phyloP scores from a whole-genome alignment of 2,113 vertebrate genomes.

The Cinclus mexicanus region DNA sequence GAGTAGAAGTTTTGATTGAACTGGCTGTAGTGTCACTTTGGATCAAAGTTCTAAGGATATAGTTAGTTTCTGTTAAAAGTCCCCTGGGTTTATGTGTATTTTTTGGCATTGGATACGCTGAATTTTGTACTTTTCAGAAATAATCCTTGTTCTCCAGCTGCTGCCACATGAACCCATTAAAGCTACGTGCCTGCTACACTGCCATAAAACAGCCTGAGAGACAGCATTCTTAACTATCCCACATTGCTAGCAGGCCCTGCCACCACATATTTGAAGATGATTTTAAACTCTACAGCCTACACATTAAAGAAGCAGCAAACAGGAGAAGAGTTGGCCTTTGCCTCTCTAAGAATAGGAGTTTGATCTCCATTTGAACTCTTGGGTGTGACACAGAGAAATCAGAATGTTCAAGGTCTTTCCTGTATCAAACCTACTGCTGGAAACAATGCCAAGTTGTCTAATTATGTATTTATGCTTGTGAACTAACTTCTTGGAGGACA shows the following conservation, averaged over 20 bases:
- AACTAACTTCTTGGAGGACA: not conserved
- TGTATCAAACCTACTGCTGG: not conserved
- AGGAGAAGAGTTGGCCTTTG: not conserved
- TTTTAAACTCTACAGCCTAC: not conserved
- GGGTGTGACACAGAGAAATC: not conserved
- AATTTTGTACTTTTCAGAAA: not conserved
- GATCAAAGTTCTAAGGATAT: not conserved
- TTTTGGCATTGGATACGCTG: not conserved
- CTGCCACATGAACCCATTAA: not conserved
- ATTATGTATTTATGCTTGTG: not conserved
- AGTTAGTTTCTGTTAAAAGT: not conserved
- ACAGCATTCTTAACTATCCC: not conserved
- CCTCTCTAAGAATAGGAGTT: not conserved
- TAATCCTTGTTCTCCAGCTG: not conserved
- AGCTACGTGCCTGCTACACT: accelerated
- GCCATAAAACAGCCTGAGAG: not conserved
- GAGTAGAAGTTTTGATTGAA: not conserved
- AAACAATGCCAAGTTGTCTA: not conserved
- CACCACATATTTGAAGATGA: not conserved
- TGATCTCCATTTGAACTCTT: not conserved
- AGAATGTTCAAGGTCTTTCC: not conserved
- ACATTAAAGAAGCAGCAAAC: not conserved
- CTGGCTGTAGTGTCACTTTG: not conserved
- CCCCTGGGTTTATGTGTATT: not conserved
- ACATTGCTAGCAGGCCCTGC: not conserved